These are phyloP conservation scores for Tenebrosternarchus preto DNA, from an alignment of 2,113 vertebrate genomes.

Conservation along the genomic window DNA sequence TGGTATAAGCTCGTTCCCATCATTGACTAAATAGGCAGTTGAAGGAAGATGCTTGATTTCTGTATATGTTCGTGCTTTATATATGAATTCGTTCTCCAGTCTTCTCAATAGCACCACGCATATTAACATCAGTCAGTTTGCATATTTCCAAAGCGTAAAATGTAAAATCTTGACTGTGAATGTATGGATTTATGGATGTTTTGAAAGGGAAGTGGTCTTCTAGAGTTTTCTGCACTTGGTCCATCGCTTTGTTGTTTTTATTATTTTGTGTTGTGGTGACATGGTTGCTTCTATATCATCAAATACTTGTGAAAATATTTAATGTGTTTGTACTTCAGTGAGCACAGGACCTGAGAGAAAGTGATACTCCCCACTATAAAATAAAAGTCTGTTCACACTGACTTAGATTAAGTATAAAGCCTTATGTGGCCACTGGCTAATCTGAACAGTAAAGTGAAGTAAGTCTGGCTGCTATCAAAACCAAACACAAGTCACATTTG, in stretches of 20 bases:
- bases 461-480: not conserved
- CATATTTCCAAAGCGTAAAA: not conserved
- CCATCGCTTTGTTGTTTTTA: not conserved
- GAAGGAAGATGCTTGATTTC: not conserved
- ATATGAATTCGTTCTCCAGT: not conserved
- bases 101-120: not conserved
- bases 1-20: not conserved
- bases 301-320: no score
- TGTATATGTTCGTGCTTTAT: not conserved
- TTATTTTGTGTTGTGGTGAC: not conserved
- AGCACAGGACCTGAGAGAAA: no score
- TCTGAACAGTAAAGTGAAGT: not conserved
- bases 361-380: not conserved
- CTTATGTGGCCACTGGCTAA: not conserved
- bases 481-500: constrained; percentile 9
- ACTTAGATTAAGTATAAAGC: not conserved
- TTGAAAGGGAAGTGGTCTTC: not conserved
- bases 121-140: not conserved
- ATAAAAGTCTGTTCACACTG: no score
- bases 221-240: not conserved
- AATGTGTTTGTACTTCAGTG: no score
- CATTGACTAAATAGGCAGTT: not conserved
- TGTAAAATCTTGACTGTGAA: not conserved
- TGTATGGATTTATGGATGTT: not conserved
- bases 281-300: not conserved